Evolutionary conservation across 2,888 invertebrate genomes (phyloP).

Genomic region (Limulus polyphemus): DNA sequence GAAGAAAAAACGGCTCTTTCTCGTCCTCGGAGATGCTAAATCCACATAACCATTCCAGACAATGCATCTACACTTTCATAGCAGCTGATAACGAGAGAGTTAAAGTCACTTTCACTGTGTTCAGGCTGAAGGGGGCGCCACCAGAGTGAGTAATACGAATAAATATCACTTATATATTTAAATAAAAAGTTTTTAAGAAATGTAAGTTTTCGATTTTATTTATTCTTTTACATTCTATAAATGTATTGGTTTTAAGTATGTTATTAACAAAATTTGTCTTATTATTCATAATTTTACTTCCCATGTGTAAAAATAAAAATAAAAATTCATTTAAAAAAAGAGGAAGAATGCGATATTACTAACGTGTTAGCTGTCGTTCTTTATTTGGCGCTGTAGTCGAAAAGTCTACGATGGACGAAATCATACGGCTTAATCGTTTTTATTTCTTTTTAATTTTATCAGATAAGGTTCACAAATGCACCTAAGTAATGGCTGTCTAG

Average conservation of each 20-base stretch:
- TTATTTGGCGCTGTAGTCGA: too few relatives aligned
- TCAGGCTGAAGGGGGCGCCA: conserved; percentile 82
- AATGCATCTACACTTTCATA: conserved; percentile 91
- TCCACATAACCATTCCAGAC: conserved; percentile 49
- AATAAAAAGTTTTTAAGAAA: too few relatives aligned
- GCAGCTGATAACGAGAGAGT: conserved; percentile 84
- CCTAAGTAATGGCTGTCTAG: too few relatives aligned
- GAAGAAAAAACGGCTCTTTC: conserved; percentile 60
- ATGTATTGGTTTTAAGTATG: neutral
- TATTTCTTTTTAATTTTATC: too few relatives aligned
- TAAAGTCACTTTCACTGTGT: conserved; percentile 73
- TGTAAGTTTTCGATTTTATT: neutral
- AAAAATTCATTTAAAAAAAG: too few relatives aligned
- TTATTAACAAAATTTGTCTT: neutral
- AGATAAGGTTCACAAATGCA: too few relatives aligned
- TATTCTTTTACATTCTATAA: neutral
- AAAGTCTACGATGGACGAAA: too few relatives aligned
- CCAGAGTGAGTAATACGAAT: conserved; percentile 63
- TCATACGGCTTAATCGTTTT: too few relatives aligned
- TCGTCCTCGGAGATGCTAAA: conserved; percentile 48
- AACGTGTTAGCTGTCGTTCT: too few relatives aligned
- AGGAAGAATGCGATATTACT: neutral
- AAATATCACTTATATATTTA: neutral
- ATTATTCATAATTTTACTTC: too few relatives aligned
- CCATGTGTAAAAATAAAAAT: neutral